A percentile compares a stretch with the other conserved stretches of the same genome.
Conservation (phyloP, 2,888 invertebrate species). For the Busseola fusca region DNA sequence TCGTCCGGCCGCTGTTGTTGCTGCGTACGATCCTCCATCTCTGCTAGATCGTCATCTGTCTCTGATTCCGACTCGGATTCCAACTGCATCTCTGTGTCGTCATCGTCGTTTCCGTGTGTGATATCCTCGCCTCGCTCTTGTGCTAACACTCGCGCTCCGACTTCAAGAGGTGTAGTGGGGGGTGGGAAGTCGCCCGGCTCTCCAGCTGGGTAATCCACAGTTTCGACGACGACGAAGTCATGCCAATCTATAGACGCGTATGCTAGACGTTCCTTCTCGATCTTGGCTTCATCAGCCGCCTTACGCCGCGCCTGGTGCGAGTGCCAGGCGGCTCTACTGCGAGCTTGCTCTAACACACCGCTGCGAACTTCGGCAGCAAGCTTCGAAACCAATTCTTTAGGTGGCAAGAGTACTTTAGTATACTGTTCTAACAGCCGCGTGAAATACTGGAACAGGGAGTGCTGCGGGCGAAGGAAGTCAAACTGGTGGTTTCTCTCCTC, state of each 20-base stretch:
- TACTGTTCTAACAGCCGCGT: constrained; percentile 99
- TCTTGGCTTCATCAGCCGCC: constrained; percentile 97
- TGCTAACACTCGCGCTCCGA: constrained; percentile 97
- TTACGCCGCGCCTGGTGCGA: constrained; percentile 97
- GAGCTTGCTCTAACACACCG: constrained; percentile 94
- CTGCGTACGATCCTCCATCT: constrained; percentile 91
- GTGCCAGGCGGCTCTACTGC: constrained; percentile 98
- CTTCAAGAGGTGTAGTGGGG: constrained; percentile 98
- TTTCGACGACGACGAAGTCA: constrained; percentile 99
- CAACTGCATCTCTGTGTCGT: constrained; percentile 96
- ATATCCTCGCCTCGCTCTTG: constrained; percentile 93
- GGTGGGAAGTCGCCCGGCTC: constrained; percentile 99
- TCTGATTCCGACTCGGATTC: constrained; percentile 93
- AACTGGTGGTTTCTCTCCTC: constrained; percentile 99
- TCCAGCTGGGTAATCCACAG: constrained; percentile 99
- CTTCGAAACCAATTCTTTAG: constrained; percentile 95
- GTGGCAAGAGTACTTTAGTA: constrained; percentile 98
- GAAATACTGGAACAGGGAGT: constrained; percentile 99
- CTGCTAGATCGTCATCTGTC: constrained; percentile 87
- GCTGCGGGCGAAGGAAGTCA: constrained; percentile 99
- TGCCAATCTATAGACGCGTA: constrained; percentile 99
- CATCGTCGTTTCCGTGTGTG: constrained; percentile 84
- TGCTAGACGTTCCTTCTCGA: constrained; percentile 97
- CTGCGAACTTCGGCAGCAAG: constrained; percentile 93
- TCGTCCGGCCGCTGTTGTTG: constrained; percentile 82